These are phyloP conservation scores for Oxycera nigricornis DNA, from an alignment of 2,888 invertebrate genomes.

Conservation along the genomic window DNA sequence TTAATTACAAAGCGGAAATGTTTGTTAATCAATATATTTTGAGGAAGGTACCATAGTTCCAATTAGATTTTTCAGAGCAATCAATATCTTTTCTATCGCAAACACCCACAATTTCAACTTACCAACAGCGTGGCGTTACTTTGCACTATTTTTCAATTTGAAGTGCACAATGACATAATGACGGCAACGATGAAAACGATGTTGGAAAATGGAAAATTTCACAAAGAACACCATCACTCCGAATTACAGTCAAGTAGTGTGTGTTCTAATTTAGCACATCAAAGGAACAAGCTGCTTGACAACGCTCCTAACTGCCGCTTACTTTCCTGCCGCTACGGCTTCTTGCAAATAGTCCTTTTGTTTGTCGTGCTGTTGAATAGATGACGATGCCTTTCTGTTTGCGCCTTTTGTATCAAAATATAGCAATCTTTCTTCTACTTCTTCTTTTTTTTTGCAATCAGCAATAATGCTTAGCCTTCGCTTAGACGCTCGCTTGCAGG, in stretches of 20 bases:
- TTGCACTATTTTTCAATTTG: background rate
- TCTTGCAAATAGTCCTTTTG: background rate
- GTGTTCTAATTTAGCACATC: background rate
- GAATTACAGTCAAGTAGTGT: background rate
- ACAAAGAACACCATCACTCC: background rate
- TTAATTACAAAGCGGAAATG: too few relatives aligned
- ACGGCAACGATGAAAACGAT: background rate
- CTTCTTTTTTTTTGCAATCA: conserved; percentile 2
- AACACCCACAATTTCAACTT: too few relatives aligned
- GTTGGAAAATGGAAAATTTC: background rate
- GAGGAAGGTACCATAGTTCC: too few relatives aligned
- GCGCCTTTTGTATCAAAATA: background rate
- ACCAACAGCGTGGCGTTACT: too few relatives aligned
- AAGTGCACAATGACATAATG: background rate
- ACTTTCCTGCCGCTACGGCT: background rate
- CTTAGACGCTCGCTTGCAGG: background rate
- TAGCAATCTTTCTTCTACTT: too few relatives aligned
- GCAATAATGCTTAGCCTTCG: background rate
- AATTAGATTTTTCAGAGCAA: too few relatives aligned
- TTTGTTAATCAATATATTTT: too few relatives aligned
- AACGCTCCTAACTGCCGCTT: background rate
- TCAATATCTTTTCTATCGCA: too few relatives aligned
- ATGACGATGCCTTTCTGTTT: background rate
- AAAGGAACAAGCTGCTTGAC: background rate
- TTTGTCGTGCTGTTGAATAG: background rate